phyloP scores from a whole-genome alignment of 2,113 vertebrate genomes.

The Sialia sialis region DNA sequence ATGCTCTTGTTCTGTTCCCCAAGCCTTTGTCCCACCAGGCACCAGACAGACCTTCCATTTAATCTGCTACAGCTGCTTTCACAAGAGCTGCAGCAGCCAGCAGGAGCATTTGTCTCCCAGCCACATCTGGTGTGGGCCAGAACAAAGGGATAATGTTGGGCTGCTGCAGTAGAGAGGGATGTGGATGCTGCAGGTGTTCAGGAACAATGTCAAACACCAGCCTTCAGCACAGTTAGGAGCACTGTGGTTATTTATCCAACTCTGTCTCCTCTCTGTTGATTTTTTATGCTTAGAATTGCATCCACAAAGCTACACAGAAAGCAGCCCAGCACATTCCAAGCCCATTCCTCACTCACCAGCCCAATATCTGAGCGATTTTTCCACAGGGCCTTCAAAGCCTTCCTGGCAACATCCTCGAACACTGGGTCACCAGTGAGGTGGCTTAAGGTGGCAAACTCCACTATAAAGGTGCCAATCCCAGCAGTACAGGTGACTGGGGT shows the following conservation, averaged over 20 bases:
- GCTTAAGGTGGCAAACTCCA: conserved; percentile 93
- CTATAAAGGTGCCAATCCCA: conserved; percentile 94
- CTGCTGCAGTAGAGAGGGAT: background rate
- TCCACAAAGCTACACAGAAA: background rate
- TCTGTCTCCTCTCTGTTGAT: background rate
- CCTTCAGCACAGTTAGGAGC: background rate
- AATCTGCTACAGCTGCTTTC: background rate
- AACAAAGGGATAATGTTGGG: background rate
- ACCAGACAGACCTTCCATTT: background rate
- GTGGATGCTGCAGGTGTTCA: background rate
- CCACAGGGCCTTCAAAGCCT: conserved; percentile 88
- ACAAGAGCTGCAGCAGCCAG: background rate
- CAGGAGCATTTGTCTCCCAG: background rate
- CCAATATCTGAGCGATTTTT: conserved; percentile 91
- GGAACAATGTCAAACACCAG: background rate
- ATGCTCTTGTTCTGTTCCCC: background rate
- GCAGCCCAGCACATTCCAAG: background rate
- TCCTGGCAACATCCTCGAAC: conserved; percentile 85
- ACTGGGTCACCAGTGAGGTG: conserved; percentile 88
- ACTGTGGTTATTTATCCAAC: background rate
- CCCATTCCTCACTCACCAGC: conserved; percentile 77
- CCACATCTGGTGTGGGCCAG: background rate
- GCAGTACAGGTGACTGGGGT: conserved; percentile 96
- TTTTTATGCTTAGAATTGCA: background rate
- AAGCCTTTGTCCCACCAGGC: background rate